A percentile compares a stretch with the other conserved stretches of the same genome.
These are phyloP conservation scores for Amphimallon solstitiale DNA, from an alignment of 2,888 invertebrate species.

Conservation along the genomic window DNA sequence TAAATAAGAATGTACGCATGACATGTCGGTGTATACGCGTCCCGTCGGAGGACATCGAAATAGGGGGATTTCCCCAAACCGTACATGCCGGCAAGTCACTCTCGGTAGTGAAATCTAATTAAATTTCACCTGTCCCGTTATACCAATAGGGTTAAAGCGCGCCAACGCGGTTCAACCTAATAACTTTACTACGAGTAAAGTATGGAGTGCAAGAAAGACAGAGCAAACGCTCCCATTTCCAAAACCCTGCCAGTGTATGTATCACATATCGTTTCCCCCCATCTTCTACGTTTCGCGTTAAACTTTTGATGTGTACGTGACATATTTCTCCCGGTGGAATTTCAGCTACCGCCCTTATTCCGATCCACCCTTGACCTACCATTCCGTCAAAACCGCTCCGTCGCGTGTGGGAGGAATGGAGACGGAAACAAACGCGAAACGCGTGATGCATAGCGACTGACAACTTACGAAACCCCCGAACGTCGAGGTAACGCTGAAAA, in stretches of 20 bases:
- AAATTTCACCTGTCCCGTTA: conserved; percentile 21
- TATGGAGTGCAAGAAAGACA: background rate
- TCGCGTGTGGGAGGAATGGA: too few relatives aligned
- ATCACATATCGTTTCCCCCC: conserved; percentile 43
- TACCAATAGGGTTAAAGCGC: conserved; percentile 1
- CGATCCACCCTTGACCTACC: too few relatives aligned
- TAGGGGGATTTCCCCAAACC: background rate
- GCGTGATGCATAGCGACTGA: conserved; percentile 43
- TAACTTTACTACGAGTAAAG: conserved; percentile 4
- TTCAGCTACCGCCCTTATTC: conserved; percentile 29
- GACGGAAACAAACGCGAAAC: conserved; percentile 25
- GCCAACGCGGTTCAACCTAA: conserved; percentile 10
- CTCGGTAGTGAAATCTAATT: conserved; percentile 7
- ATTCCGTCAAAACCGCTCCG: too few relatives aligned
- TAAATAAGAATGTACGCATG: conserved; percentile 16
- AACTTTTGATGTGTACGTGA: conserved; percentile 52
- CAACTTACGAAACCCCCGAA: conserved; percentile 41
- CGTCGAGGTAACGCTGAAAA: conserved; percentile 39
- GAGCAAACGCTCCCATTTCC: background rate
- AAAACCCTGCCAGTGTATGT: conserved; percentile 38
- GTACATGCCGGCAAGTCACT: background rate
- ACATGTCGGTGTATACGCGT: background rate
- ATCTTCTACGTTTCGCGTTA: background rate
- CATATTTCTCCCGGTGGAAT: conserved; percentile 48
- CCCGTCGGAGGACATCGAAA: background rate